Evolutionary conservation across 2,797 vertebrate species (phyloP), one percentile per base, ranked within the genome.

Genomic region (Chelidonichthys spinosus): DNA sequence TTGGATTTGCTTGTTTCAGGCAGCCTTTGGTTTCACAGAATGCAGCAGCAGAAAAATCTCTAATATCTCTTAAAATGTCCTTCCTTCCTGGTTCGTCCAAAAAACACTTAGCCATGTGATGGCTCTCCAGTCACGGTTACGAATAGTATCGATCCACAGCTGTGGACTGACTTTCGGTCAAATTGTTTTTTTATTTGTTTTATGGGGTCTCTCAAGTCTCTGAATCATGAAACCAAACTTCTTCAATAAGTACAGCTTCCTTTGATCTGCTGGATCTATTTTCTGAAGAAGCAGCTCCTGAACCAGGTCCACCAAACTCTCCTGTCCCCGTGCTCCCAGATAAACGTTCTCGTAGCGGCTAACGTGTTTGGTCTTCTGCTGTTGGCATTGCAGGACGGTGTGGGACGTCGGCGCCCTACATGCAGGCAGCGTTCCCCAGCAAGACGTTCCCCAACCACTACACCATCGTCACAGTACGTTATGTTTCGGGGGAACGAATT

Each of bases 371-470:
- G 6, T 59, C 8, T 4, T 76, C 17, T 70, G 35, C 7, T 55
- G 18, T 39, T 33, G 2, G 0, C 8, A 0, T 50, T 14, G 17
- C 85, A 95, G 94, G 65, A 55, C 73, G 0, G 0, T 95, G 95
- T 78, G 95, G 95, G 3, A 92, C 93, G 0, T 94, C 94, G 0
- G 63, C 94, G 13, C 68, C 91, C 0, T 95, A 82, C 79, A 95
- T 95, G 92, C 94, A 95, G 83, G 77, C 95, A 0, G 89, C 90
- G 0, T 95, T 95, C 78, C 95, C 95, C 11, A 95, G 84, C 74
- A 95, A 93, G 85, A 95, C 94, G 0, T 95, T 95, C 53, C 95
- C 95, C 0, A 95, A 95, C 47, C 95, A 95, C 79, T 95, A 95
- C 84, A 90, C 91, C 55, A 95, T 95, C 4, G 94, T 80, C 0